Evolutionary conservation across 2,113 vertebrate genomes (phyloP).

Genomic region (Bujurquina vittata): DNA sequence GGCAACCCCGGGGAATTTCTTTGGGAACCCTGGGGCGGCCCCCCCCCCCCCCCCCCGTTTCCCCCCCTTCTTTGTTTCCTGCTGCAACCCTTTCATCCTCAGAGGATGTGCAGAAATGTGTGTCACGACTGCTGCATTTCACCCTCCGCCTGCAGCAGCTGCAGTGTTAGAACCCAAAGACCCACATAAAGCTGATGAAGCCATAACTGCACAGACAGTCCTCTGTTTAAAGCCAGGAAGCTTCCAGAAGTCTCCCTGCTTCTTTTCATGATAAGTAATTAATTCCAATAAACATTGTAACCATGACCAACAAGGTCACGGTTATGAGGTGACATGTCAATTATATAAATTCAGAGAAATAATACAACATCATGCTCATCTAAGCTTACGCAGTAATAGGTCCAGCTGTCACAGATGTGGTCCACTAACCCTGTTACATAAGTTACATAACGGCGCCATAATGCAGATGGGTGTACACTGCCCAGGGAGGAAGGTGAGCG

Average conservation of each 20-base stretch:
- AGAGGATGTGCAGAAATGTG: background rate
- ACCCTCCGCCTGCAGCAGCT: background rate
- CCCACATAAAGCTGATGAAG: background rate
- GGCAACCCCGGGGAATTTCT: too few species aligned
- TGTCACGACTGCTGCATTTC: slow-evolving; percentile 22
- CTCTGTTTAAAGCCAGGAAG: background rate
- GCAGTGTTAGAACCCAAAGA: background rate
- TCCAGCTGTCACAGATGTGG: slow-evolving; percentile 57
- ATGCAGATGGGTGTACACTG: slow-evolving; percentile 16
- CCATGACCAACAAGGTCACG: slow-evolving; percentile 4
- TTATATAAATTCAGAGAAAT: slow-evolving; percentile 65
- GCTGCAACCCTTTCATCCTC: background rate
- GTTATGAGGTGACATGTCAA: background rate
- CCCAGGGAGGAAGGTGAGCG: background rate
- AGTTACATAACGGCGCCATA: slow-evolving; percentile 65
- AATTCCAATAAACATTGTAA: background rate
- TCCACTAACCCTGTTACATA: slow-evolving; percentile 62
- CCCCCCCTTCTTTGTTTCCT: rapidly evolving
- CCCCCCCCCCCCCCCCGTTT: too few species aligned
- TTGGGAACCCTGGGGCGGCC: too few species aligned
- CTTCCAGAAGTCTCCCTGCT: background rate
- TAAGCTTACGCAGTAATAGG: background rate
- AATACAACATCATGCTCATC: slow-evolving; percentile 38
- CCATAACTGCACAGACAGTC: background rate
- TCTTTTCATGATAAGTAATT: background rate